Evolutionary conservation across 1,140 invertebrate genomes (phyloP).

Genomic region (Brachionus rotundiformis): DNA sequence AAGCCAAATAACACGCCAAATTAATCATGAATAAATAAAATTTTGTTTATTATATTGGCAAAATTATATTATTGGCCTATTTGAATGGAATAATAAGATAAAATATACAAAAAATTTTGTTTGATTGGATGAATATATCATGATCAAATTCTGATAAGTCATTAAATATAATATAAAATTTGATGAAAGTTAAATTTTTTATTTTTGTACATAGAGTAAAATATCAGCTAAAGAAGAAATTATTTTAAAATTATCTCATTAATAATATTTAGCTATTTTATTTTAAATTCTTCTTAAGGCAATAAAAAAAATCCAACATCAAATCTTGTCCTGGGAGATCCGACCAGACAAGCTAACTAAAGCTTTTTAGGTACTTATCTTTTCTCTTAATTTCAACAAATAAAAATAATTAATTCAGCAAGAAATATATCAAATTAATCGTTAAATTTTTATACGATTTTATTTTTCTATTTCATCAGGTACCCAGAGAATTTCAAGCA

Average conservation of each 20-base stretch:
- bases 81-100: neutral
- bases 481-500: neutral
- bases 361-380: neutral
- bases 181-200: slow-evolving; percentile 13
- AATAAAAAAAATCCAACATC: neutral
- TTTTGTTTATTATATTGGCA: neutral
- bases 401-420: slow-evolving; percentile 39
- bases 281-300: neutral
- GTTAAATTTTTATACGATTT: slow-evolving; percentile 20
- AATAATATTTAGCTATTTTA: slow-evolving; percentile 25
- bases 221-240: slow-evolving; percentile 26
- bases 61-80: neutral
- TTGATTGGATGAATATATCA: neutral
- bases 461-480: slow-evolving; percentile 39
- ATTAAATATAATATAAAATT: neutral
- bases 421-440: slow-evolving; percentile 51
- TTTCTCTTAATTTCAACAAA: neutral
- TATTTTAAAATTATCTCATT: slow-evolving; percentile 44
- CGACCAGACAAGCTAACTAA: neutral
- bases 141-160: slow-evolving; percentile 24
- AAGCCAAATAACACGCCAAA: slow-evolving; percentile 1
- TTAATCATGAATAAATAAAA: slow-evolving; percentile 21
- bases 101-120: neutral
- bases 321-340: neutral
- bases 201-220: neutral